Conservation (phyloP, 2,888 invertebrate genomes). For the Agrochola lychnidis region DNA sequence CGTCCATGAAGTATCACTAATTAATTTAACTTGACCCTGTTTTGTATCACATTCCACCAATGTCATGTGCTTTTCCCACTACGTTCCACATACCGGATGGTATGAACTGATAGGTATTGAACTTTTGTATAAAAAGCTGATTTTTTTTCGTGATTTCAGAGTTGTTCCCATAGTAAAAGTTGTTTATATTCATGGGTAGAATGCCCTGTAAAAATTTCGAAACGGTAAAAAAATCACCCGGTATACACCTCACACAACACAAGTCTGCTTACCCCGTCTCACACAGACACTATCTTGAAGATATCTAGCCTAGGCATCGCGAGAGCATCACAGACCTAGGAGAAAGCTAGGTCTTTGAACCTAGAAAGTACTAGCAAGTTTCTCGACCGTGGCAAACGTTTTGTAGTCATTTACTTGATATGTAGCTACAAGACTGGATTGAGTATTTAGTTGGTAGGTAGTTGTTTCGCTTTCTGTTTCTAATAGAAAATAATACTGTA, state of each 20-base stretch:
- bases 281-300: conserved; percentile 12
- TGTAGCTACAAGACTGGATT: conserved; percentile 1
- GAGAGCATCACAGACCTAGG: conserved; percentile 56
- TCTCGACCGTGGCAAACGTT: conserved; percentile 53
- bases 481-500: background rate
- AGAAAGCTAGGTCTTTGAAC: conserved; percentile 65
- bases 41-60: background rate
- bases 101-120: too few species aligned
- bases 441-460: conserved; percentile 6
- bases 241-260: background rate
- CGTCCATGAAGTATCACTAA: too few species aligned
- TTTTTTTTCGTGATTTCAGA: too few species aligned
- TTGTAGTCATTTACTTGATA: conserved; percentile 45
- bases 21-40: background rate
- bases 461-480: background rate
- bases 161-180: too few species aligned
- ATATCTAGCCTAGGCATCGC: conserved; percentile 44
- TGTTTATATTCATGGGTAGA: too few species aligned
- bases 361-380: conserved; percentile 59
- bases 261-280: background rate
- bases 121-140: too few species aligned
- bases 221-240: too few species aligned
- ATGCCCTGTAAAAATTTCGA: too few species aligned
- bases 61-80: background rate
- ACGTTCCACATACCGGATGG: too few species aligned